These are phyloP conservation scores for Drosophila takahashii DNA, from an alignment of 1,140 invertebrate species.

Conservation along the genomic window DNA sequence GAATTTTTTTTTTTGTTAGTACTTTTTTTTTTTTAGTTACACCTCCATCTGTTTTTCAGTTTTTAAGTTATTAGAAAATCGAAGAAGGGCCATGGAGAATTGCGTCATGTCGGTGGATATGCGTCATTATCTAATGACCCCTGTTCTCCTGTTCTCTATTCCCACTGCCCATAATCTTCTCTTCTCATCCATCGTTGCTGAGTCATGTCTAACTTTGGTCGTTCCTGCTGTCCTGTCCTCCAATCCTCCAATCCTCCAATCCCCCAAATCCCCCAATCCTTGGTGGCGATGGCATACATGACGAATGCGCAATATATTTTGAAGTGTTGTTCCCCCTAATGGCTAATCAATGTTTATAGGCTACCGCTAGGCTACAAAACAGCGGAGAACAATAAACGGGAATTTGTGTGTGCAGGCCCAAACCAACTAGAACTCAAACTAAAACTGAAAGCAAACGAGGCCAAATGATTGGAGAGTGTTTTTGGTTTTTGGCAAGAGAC, in stretches of 20 bases:
- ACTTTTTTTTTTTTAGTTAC: too few species aligned
- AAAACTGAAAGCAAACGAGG: not conserved
- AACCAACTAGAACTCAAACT: not conserved
- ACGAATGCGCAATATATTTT: slow-evolving; percentile 68
- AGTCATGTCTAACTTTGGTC: slow-evolving; percentile 51
- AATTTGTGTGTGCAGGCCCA: slow-evolving; percentile 9
- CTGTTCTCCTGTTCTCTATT: not conserved
- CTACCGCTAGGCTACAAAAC: not conserved
- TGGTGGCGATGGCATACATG: slow-evolving; percentile 41
- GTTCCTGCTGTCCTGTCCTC: not conserved
- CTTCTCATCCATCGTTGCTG: slow-evolving; percentile 34
- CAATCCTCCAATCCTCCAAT: not conserved
- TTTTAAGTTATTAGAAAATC: not conserved
- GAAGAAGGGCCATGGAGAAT: not conserved
- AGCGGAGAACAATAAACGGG: slow-evolving; percentile 27
- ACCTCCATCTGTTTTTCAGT: not conserved
- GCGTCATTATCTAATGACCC: slow-evolving; percentile 48
- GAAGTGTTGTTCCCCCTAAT: slow-evolving; percentile 55
- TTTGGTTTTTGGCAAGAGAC: slow-evolving; percentile 8
- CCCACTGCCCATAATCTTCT: not conserved
- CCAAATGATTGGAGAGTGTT: slow-evolving; percentile 25
- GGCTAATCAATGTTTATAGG: slow-evolving; percentile 76
- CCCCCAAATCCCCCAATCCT: not conserved
- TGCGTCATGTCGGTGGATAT: slow-evolving; percentile 26
- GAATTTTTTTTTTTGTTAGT: too few species aligned